These are phyloP conservation scores for Epistrophe eligans DNA, from an alignment of 2,888 invertebrate genomes.

Conservation along the genomic window DNA sequence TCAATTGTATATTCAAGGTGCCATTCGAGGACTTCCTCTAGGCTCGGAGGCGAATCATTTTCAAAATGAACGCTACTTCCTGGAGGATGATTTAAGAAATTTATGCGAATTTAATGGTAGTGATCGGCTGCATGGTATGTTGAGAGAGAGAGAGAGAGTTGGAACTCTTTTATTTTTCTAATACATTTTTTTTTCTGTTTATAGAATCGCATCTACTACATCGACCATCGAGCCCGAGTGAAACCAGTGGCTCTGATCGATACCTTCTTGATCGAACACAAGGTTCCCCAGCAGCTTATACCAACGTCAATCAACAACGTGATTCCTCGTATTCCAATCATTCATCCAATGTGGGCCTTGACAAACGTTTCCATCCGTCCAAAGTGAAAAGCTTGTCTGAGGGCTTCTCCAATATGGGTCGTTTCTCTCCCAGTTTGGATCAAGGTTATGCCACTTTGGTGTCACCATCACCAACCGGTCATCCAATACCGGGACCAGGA, in stretches of 20 bases:
- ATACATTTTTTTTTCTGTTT: neutral
- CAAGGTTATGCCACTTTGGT: constrained; percentile 93
- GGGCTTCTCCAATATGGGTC: constrained; percentile 83
- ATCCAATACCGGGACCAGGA: constrained; percentile 79
- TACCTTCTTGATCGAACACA: constrained; percentile 82
- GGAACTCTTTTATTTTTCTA: neutral
- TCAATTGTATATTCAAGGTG: constrained; percentile 82
- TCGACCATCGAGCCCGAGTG: constrained; percentile 83
- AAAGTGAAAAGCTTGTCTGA: constrained; percentile 83
- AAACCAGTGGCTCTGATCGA: constrained; percentile 84
- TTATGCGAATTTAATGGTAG: constrained; percentile 81
- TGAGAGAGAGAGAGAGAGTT: rapidly evolving
- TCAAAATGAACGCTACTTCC: constrained; percentile 83
- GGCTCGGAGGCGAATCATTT: constrained; percentile 83
- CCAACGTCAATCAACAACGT: constrained; percentile 77
- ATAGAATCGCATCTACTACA: constrained; percentile 80
- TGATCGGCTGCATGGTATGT: constrained; percentile 81
- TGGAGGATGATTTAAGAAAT: constrained; percentile 80
- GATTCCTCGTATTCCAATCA: constrained; percentile 78
- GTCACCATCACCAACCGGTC: constrained; percentile 85
- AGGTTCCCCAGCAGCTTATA: constrained; percentile 82
- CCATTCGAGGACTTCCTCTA: constrained; percentile 81
- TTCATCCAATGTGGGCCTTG: constrained; percentile 78
- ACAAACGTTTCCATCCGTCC: constrained; percentile 81
- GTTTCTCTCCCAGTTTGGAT: constrained; percentile 89